Conservation (phyloP, 2,113 vertebrate genomes). For the Tragelaphus imberbis region DNA sequence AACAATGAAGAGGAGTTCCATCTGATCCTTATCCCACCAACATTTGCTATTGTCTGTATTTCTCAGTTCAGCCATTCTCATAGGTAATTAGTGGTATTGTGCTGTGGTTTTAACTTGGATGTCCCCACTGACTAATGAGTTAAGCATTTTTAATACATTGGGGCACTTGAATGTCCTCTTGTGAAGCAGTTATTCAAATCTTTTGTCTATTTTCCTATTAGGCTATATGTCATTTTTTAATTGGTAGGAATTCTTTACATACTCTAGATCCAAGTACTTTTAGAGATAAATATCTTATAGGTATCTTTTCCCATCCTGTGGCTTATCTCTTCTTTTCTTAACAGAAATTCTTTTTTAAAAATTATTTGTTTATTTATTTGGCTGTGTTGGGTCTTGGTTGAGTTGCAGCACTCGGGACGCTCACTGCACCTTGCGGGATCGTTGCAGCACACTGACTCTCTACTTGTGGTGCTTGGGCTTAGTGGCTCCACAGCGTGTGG, state of each 20-base stretch:
- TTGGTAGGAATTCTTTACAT: neutral
- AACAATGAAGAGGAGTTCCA: neutral
- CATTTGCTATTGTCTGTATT: neutral
- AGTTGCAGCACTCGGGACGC: fast-evolving
- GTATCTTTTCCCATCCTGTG: neutral
- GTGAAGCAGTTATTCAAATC: neutral
- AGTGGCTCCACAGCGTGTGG: neutral
- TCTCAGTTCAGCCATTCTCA: neutral
- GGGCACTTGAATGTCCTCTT: neutral
- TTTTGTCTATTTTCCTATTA: neutral
- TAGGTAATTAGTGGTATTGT: neutral
- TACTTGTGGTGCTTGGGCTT: neutral
- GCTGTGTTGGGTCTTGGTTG: neutral
- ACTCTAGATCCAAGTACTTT: neutral
- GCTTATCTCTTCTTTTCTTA: neutral
- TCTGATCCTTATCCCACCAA: neutral
- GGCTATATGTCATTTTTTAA: neutral
- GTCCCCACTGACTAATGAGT: neutral
- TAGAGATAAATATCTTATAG: neutral
- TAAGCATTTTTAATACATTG: neutral
- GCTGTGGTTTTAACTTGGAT: neutral
- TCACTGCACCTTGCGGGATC: neutral
- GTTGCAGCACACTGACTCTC: neutral
- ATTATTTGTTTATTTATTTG: neutral
- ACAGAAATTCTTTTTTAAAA: neutral